A percentile compares a stretch with the other conserved stretches of the same genome.
Conservation (phyloP, 2,797 vertebrate species). For the Chiloscyllium punctatum region DNA sequence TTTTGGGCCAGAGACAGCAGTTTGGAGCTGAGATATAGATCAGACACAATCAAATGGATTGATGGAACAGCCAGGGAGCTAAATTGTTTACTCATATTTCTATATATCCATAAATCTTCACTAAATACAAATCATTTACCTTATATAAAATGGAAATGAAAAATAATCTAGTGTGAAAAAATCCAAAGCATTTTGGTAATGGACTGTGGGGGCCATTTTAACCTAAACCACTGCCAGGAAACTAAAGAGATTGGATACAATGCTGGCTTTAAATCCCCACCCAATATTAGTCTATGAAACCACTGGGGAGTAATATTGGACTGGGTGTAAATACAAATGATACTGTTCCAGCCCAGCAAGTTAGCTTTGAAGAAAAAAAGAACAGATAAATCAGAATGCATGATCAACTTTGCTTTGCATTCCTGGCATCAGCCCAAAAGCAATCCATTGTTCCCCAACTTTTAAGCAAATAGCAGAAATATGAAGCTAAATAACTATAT, state of each 20-base stretch:
- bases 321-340: neutral
- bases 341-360: neutral
- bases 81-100: neutral
- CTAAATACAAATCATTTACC: neutral
- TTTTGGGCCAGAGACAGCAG: too few species aligned
- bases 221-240: neutral
- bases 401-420: neutral
- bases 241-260: neutral
- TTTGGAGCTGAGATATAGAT: too few species aligned
- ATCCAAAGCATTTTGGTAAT: neutral
- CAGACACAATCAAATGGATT: neutral
- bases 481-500: neutral
- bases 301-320: neutral
- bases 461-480: neutral
- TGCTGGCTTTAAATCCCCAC: neutral
- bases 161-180: neutral
- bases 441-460: neutral
- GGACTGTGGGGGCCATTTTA: neutral
- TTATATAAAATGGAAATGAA: neutral
- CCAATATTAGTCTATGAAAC: neutral
- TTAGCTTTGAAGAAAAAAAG: neutral
- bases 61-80: neutral
- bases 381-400: neutral
- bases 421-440: neutral
- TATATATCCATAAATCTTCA: neutral